Evolutionary conservation across 2,797 vertebrate species (phyloP), one percentile per base, ranked within the genome.

Genomic region (Cyclopterus lumpus): DNA sequence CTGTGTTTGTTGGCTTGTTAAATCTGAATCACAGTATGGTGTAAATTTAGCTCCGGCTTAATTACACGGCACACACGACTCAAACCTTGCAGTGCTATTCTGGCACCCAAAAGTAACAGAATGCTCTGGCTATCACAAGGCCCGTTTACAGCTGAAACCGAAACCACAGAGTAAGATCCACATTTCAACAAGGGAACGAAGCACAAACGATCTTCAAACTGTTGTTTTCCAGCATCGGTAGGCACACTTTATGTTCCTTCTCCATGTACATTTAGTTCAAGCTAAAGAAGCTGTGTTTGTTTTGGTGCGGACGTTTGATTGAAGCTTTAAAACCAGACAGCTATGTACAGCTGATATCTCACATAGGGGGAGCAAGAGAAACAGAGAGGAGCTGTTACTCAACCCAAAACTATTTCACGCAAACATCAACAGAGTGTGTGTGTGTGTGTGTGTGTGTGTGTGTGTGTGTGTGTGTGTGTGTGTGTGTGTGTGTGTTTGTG

Each of bases 41-140:
- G 86, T 88, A 84, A 87, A 82, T 90, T 86, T 87, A 90, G 84
- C 46, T 76, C 36, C 62, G 80, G 62, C 55, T 83, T 89, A 88
- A 91, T 90, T 90, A 88, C 83, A 92, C 67, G 34, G 73, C 83
- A 76, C 85, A 65, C 65, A 62, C 75, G 79, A 75, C 67, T 83
- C 53, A 61, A 82, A 89, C 77, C 88, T 85, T 85, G 76, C 68
- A 36, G 60, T 22, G 60, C 83, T 82, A 81, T 87, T 87, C 75
- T 79, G 67, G 67, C 59, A 7, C 67, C 83, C 74, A 64, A 81
- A 85, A 83, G 80, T 75, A 82, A 71, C 82, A 89, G 70, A 75
- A 87, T 36, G 67, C 44, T 65, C 55, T 69, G 40, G 54, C 67
- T 73, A 77, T 85, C 75, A 75, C 73, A 49, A 77, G 77, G n/a